Base-by-base conservation (phyloP, 2,888 invertebrate genomes). In the Mimas tiliae region DNA sequence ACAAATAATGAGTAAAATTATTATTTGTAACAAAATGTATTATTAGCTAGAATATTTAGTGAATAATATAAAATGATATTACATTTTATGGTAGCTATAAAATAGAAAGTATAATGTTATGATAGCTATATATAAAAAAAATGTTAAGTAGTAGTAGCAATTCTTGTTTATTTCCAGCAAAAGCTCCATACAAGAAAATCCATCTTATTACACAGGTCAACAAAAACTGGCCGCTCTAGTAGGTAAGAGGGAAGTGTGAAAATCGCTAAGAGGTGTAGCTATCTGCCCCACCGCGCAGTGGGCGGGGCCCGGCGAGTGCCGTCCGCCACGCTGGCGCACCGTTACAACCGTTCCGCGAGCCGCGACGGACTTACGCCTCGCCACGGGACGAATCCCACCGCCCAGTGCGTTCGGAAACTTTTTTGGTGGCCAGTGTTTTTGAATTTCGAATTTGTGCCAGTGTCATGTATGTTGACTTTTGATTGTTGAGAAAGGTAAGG, bases 181-280 rank as follows among this genome's bases (percentile, higher is more conserved):
- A 45, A 14, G 45, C 45, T 45, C 12, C 12, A 9, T 2, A 3
- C 27, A 9, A 19, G 19, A 67, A 64, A 70, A 71, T 70, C 83
- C 66, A 38, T 38, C 38, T 9, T 9, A 38, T 38, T 79, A 68
- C 70, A 78, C 64, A 77, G 89, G 69, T 83, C 88, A 76, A 70
- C 68, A 65, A 71, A 72, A 51, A 73, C 71, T 83, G 88, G 91
- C 77, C 81, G 73, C 74, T 83, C 90, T 91, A 91, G 87, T 89
- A 90, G 90, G 90, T 87, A 90, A 84, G 81, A 85, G 84, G 87
- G 85, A 89, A 91, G 90, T 90, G 91, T 91, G 89, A 91, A 91
- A 89, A 90, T 50, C 86, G 90, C 88, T 91, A 90, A 90, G 90
- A 91, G 91, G 91, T 91, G 90, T 90, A 87, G 78, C 62, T 47